Percentiles rank a stretch among this genome's conserved stretches.
Evolutionary conservation across 2,888 invertebrate species (phyloP).

Genomic region (Ophraella communa): DNA sequence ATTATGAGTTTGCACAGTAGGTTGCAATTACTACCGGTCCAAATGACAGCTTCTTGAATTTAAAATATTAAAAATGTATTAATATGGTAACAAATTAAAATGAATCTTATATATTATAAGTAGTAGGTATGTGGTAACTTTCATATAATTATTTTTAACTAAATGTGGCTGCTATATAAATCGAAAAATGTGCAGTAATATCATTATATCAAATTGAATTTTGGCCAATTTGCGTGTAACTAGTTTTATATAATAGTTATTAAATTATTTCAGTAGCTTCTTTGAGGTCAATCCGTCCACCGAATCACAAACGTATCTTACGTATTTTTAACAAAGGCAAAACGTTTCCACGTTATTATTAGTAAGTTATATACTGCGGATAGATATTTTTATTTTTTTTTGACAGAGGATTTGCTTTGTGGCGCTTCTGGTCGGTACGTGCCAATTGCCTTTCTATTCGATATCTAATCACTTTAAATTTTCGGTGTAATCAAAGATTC

Average conservation of each 20-base stretch:
- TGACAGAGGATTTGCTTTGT: background rate
- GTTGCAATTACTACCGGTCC: background rate
- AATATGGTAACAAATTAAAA: background rate
- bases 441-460: slow-evolving; percentile 37
- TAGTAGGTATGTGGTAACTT: background rate
- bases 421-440: slow-evolving; percentile 23
- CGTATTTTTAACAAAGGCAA: background rate
- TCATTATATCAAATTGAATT: slow-evolving; percentile 2
- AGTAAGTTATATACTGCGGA: no score
- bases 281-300: slow-evolving; percentile 28
- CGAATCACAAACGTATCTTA: background rate
- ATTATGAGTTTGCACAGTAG: no score
- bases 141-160: background rate
- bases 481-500: slow-evolving; percentile 37
- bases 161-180: background rate
- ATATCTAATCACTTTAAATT: slow-evolving; percentile 39
- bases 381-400: no score
- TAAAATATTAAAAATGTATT: background rate
- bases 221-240: background rate
- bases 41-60: background rate
- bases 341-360: no score
- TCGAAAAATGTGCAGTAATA: background rate
- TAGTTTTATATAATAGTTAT: slow-evolving; percentile 13
- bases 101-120: background rate
- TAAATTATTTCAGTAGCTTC: slow-evolving; percentile 40